Evolutionary conservation across 2,113 vertebrate species (phyloP).

Genomic region (Synchiropus splendidus): DNA sequence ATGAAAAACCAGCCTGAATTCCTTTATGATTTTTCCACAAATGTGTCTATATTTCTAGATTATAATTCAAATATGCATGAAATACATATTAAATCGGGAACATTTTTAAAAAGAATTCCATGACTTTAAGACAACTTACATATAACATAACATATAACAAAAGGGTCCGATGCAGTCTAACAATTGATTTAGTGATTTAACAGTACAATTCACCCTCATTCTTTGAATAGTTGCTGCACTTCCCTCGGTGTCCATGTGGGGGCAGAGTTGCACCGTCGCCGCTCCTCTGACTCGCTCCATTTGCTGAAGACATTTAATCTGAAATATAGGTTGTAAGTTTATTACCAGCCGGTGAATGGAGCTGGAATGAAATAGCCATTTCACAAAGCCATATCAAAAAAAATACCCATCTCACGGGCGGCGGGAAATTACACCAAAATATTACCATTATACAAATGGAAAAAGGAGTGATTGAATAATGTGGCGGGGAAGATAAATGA

Average conservation of each 20-base stretch:
- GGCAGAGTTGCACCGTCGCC: conserved; percentile 49
- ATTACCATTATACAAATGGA: conserved; percentile 78
- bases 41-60: not conserved
- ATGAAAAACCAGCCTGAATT: too few relatives aligned
- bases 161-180: too few relatives aligned
- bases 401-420: conserved; percentile 65
- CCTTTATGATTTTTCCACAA: not conserved
- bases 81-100: too few relatives aligned
- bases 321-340: conserved; percentile 66
- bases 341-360: conserved; percentile 61
- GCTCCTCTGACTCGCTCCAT: conserved; percentile 41
- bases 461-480: conserved; percentile 74
- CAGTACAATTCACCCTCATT: not conserved
- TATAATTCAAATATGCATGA: not conserved
- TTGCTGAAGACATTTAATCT: conserved; percentile 64
- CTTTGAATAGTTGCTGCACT: not conserved
- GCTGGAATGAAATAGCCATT: conserved; percentile 57
- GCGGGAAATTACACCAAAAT: conserved; percentile 75
- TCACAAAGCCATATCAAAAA: conserved; percentile 57
- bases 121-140: too few relatives aligned
- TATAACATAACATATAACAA: not conserved
- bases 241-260: conserved; percentile 47
- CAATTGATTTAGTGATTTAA: too few relatives aligned
- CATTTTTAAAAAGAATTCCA: not conserved
- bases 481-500: conserved; percentile 79